Percentiles rank a stretch among this genome's conserved stretches.
These are phyloP conservation scores for Siphamia tubifer DNA, from an alignment of 2,113 vertebrate species.

Conservation along the genomic window DNA sequence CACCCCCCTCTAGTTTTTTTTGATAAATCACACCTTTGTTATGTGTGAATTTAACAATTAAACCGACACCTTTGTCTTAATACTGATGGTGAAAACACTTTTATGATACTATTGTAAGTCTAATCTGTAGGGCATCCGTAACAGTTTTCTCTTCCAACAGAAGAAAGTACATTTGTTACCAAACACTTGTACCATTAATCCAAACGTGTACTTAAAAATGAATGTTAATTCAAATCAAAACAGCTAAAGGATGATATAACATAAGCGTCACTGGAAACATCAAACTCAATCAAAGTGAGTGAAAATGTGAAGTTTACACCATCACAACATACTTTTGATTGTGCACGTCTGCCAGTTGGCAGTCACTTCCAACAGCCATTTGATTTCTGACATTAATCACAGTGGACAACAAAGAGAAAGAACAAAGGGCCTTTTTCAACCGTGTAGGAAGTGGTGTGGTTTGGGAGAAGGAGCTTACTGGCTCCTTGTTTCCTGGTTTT, in stretches of 20 bases:
- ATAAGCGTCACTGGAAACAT: not conserved
- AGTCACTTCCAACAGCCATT: not conserved
- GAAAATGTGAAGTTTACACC: constrained; percentile 12
- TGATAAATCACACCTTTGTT: too few relatives aligned
- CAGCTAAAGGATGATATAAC: constrained; percentile 1
- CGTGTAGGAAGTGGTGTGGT: constrained; percentile 59
- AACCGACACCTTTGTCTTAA: too few relatives aligned
- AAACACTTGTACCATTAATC: not conserved
- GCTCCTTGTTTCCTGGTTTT: constrained; percentile 69
- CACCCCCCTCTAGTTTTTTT: too few relatives aligned
- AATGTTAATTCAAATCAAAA: not conserved
- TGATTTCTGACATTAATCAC: constrained; percentile 43
- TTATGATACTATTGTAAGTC: not conserved
- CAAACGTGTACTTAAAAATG: not conserved
- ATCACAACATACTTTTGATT: constrained; percentile 20
- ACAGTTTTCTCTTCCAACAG: not conserved
- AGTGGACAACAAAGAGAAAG: constrained; percentile 39
- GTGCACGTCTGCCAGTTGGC: constrained; percentile 7
- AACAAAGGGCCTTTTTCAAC: constrained; percentile 31
- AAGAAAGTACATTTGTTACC: not conserved
- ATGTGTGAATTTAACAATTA: too few relatives aligned
- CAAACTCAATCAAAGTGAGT: constrained; percentile 16
- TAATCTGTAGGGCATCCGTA: not conserved
- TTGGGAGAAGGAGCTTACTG: constrained; percentile 54
- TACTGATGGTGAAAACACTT: too few relatives aligned